A percentile compares a stretch with the other conserved stretches of the same genome.
These are phyloP conservation scores for Centropus bengalensis DNA, from an alignment of 2,113 vertebrate genomes.

Conservation along the genomic window DNA sequence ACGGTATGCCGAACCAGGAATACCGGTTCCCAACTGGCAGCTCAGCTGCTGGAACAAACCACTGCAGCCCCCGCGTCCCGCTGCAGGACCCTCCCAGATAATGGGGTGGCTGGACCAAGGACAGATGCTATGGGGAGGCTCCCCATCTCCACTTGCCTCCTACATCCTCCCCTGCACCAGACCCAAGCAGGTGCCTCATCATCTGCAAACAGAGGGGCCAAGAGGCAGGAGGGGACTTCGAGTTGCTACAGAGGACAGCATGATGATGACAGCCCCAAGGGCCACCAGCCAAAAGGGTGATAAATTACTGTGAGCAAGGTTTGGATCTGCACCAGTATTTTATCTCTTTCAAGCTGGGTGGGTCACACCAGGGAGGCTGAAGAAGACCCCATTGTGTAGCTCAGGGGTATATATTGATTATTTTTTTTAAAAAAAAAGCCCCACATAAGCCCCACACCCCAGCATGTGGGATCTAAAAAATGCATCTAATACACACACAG, in stretches of 20 bases:
- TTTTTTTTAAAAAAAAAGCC: background rate
- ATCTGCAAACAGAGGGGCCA: background rate
- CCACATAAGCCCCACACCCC: background rate
- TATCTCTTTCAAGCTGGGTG: background rate
- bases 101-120: background rate
- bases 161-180: background rate
- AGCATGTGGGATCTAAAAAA: background rate
- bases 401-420: background rate
- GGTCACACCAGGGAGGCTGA: background rate
- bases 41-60: background rate
- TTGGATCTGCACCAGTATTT: background rate
- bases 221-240: background rate
- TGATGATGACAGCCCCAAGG: background rate
- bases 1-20: background rate
- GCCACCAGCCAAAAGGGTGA: background rate
- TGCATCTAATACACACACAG: background rate
- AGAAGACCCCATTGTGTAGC: background rate
- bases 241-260: background rate
- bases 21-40: background rate
- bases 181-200: background rate
- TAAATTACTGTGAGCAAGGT: background rate
- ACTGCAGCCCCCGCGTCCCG: rapidly evolving
- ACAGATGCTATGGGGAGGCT: background rate
- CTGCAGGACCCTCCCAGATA: background rate
- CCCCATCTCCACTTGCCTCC: background rate